Conservation (phyloP, 1,140 invertebrate genomes). For the Sitobion miscanthi region DNA sequence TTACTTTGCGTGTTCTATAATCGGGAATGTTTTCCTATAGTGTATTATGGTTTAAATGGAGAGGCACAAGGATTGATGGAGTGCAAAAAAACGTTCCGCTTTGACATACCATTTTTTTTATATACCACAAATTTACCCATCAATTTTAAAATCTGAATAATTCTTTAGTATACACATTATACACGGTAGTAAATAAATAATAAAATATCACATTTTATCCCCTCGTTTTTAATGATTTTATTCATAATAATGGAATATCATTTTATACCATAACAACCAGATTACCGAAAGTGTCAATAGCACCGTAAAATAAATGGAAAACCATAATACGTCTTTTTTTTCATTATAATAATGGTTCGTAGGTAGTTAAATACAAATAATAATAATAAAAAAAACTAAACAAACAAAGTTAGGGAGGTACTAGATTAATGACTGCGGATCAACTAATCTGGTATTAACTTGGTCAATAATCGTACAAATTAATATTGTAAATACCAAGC, state of each 20-base stretch:
- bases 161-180: neutral
- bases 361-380: neutral
- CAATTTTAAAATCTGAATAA: constrained; percentile 30
- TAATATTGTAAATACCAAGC: neutral
- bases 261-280: constrained; percentile 17
- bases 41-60: neutral
- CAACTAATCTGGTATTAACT: neutral
- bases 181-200: constrained; percentile 8
- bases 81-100: neutral
- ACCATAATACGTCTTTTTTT: neutral
- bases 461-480: neutral
- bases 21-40: neutral
- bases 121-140: neutral
- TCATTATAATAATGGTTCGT: neutral
- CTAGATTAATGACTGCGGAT: neutral
- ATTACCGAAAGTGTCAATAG: constrained; percentile 20
- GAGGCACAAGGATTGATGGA: constrained; percentile 4
- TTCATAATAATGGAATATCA: constrained; percentile 16
- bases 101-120: constrained; percentile 3
- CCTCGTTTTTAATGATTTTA: constrained; percentile 38
- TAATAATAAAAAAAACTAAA: neutral
- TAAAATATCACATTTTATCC: neutral
- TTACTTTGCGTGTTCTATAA: neutral
- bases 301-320: constrained; percentile 14
- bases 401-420: neutral